A percentile compares a stretch with the other conserved stretches of the same genome.
phyloP scores from a whole-genome alignment of 2,113 vertebrate genomes.

The Mustela nigripes region DNA sequence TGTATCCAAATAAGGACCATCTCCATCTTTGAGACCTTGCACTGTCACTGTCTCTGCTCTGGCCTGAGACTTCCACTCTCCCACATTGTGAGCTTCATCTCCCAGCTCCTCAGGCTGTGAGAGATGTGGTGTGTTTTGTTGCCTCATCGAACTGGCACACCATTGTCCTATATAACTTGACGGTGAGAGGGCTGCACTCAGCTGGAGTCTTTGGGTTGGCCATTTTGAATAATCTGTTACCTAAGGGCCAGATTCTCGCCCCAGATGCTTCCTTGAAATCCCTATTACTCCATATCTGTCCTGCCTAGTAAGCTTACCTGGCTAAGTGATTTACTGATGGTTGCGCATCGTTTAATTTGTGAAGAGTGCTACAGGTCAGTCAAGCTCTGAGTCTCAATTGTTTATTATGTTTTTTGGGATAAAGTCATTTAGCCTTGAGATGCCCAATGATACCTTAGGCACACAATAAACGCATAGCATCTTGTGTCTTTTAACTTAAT shows the following conservation, averaged over 20 bases:
- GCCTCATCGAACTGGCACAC: neutral
- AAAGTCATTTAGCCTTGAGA: constrained; percentile 58
- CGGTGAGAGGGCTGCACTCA: neutral
- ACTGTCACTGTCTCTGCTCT: neutral
- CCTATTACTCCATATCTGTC: neutral
- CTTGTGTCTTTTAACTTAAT: constrained; percentile 64
- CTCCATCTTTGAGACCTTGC: neutral
- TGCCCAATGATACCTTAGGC: constrained; percentile 54
- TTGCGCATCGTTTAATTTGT: constrained; percentile 3
- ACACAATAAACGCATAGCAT: constrained; percentile 10
- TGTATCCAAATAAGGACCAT: neutral
- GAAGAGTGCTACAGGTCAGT: neutral
- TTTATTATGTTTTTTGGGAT: neutral
- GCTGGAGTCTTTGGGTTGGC: constrained; percentile 55
- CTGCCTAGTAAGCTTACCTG: neutral
- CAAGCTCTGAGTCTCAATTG: neutral
- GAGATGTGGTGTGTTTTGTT: neutral
- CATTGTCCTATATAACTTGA: constrained; percentile 32
- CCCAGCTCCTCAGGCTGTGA: neutral
- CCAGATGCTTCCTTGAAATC: neutral
- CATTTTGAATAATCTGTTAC: constrained; percentile 52
- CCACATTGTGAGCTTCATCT: neutral
- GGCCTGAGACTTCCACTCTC: neutral
- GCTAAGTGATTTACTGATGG: neutral
- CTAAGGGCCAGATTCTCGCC: constrained; percentile 17